Base-by-base conservation (phyloP, 2,797 vertebrate species). In the Acrocephalus scirpaceus region DNA sequence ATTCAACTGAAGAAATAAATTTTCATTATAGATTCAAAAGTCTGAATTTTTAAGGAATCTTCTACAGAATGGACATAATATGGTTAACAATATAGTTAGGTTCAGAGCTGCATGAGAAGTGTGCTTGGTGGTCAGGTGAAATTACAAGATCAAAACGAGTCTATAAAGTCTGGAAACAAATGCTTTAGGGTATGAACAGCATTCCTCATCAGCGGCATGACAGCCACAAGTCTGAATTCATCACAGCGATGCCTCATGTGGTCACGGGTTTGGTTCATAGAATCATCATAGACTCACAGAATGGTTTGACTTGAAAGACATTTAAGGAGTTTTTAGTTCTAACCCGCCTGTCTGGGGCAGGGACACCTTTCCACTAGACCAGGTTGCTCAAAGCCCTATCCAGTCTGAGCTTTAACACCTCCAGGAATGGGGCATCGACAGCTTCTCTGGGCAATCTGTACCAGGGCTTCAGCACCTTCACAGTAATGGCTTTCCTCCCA, bases 91-190 rank as follows among this genome's bases (percentile, higher is more conserved):
- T 16, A 71, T 4, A n/a, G 34, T 36, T 48, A 80, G 44, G 58
- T 89, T 94, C 30, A 81, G 75, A 93, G 62, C 26, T 62, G 57
- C 34, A 40, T 14, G 36, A 62, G 32, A 86, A 76, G 66, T 9
- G 17, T 16, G 1, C 16, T 5, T 83, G 17, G 16, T 54, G 64
- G 54, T 88, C 76, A 92, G 72, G 25, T 54, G 62, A 93, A 93
- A 86, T 29, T 40, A 5, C 21, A 58, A 80, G 88, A 88, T 53
- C 40, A 90, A 90, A 95, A 69, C 17, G 66, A 90, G 77, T 47
- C 70, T 56, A 62, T 32, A 76, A 71, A 84, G 60, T 32, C 83
- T 93, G 83, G 48, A 92, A 94, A 86, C 60, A 81, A 90, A 75
- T 0, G 3, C 73, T 92, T 73, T 8, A 78, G 73, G 77, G 51